Conservation (phyloP, 1,140 invertebrate species). For the Anastrepha ludens region DNA sequence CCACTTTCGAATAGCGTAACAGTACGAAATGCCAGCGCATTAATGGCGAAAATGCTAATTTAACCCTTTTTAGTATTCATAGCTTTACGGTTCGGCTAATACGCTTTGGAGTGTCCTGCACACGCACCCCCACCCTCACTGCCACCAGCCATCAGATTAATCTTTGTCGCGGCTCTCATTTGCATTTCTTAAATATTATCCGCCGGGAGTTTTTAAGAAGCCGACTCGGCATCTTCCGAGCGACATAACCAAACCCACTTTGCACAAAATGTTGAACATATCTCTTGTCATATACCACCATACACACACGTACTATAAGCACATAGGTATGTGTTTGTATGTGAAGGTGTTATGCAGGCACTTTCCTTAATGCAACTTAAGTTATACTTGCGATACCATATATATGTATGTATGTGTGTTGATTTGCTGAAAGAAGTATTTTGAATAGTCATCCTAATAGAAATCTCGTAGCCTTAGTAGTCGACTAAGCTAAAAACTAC, state of each 20-base stretch:
- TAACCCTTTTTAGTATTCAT: constrained; percentile 74
- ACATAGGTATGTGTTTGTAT: not conserved
- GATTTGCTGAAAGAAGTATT: too few species aligned
- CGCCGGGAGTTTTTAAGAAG: constrained; percentile 43
- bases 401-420: too few species aligned
- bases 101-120: constrained; percentile 55
- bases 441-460: too few species aligned
- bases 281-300: not conserved
- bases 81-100: constrained; percentile 63
- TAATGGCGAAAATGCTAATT: constrained; percentile 74
- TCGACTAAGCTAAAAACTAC: too few species aligned
- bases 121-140: constrained; percentile 28
- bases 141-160: constrained; percentile 44
- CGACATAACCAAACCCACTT: not conserved
- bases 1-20: constrained; percentile 23
- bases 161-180: constrained; percentile 54
- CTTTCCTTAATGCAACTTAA: too few species aligned
- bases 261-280: not conserved
- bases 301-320: not conserved
- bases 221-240: not conserved
- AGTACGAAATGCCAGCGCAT: constrained; percentile 68
- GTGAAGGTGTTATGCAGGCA: not conserved
- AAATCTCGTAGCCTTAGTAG: too few species aligned
- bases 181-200: constrained; percentile 55
- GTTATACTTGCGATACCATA: too few species aligned